These are phyloP conservation scores for Cacatua alba DNA, from an alignment of 2,113 vertebrate species.

Conservation along the genomic window DNA sequence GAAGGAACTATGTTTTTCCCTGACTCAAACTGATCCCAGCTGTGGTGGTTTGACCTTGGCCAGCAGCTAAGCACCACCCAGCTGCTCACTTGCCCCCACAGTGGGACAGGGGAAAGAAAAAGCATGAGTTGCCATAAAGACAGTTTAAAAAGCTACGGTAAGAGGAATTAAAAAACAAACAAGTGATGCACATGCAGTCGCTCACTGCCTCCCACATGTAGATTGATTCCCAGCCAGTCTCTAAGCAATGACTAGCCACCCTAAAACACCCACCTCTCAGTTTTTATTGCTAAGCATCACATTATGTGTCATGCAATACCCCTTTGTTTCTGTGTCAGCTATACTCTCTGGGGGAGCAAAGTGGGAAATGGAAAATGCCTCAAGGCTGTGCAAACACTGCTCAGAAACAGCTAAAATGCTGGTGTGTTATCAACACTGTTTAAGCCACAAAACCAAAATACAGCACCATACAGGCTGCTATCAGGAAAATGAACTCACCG, in stretches of 20 bases:
- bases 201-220: neutral
- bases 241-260: neutral
- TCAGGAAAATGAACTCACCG: neutral
- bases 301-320: neutral
- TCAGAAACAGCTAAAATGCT: neutral
- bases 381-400: neutral
- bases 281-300: neutral
- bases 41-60: neutral
- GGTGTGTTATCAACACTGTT: neutral
- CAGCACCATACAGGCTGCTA: rapidly evolving
- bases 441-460: neutral
- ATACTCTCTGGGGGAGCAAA: neutral
- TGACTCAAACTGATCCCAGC: neutral
- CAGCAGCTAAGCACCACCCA: neutral
- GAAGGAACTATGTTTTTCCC: neutral
- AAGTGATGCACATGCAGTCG: neutral
- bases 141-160: neutral
- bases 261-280: neutral
- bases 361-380: neutral
- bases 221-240: neutral
- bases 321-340: neutral
- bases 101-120: neutral
- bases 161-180: neutral
- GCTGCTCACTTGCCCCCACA: neutral
- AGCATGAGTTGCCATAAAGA: neutral